Base-by-base conservation (phyloP, 2,888 invertebrate species). In the Tromatobia lineatoria region DNA sequence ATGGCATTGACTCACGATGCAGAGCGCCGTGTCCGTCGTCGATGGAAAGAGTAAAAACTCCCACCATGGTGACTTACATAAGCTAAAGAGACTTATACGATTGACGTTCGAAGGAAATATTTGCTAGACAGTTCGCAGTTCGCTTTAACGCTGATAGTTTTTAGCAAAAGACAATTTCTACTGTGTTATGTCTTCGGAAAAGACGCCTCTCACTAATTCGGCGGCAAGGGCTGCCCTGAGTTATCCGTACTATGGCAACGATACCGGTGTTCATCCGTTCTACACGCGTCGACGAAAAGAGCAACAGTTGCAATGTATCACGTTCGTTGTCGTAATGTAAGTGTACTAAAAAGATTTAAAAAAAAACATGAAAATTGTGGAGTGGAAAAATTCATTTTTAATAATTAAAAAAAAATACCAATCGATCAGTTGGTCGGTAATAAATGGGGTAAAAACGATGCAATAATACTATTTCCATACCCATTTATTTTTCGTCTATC, bases 251-350 rank as follows among this genome's bases (percentile, higher is more conserved):
- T 90, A 90, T 85, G 87, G 86, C 6, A 86, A 86, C 25, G 87
- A 88, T 45, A 79, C 82, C 23, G 78, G 69, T 8, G 50, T 61
- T 52, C 74, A 87, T 66, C 87, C 83, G 13, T 91, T 88, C 85
- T 83, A 89, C 79, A 86, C 90, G 29, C 86, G 89, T 15, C 88
- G 83, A 8, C 89, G 87, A 69, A 88, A 86, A 73, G 87, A 88
- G 38, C 75, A 86, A 38, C 88, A 87, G 73, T 81, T 90, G 11
- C 87, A 88, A 88, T 91, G 87, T 54, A 47, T 89, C 83, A 83
- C 61, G 59, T 88, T 89, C 69, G 76, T 86, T 52, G 69, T 87
- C 15, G 71, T 86, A 47, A 70, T 88, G 91, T 91, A 86, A 91
- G 91, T 90, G 67, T 45, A 47, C 64, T 66, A 38, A 23, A 11